Evolutionary conservation across 2,797 vertebrate species (phyloP), one percentile per base, ranked within the genome.

Genomic region (Alca torda): DNA sequence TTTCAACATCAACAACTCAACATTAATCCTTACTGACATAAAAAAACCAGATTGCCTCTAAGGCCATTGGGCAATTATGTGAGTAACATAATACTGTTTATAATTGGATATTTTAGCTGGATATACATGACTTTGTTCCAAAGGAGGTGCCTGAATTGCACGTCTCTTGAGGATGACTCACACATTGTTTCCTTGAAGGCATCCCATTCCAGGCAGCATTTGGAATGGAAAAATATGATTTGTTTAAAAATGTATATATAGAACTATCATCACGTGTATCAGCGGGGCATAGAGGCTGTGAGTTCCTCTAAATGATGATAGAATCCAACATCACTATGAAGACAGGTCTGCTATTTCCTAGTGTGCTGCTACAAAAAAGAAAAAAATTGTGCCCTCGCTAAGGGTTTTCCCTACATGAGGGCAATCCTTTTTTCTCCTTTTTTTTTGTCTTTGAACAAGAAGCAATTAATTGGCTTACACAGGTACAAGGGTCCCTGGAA

Each of bases 131-230:
- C 76, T 87, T 79, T 68, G 21, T 91, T 96, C 86, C 96, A 96
- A 96, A 94, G 90, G 93, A 96, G 79, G 31, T 84, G 87, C 79
- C 91, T 89, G 63, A 50, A 12, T 3, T 77, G 51, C 77, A 94
- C 13, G 6, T 95, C 88, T 96, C 90, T 74, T 81, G 75, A 86
- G 91, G 35, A 92, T 97, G 96, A 96, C 72, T 97, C 94, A 96
- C n/a, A 48, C 56, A 63, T 53, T 80, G 37, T 93, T 93, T 96
- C 81, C 86, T 92, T 92, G 84, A 89, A 96, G 69, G 39, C 77
- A 92, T 88, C 70, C 53, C 54, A 86, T 95, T 96, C 92, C 84
- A 87, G 82, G 64, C 92, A 93, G 54, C 77, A 80, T 64, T 93
- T 84, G 63, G 54, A 90, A 67, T 75, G 57, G 74, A 95, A 96